Evolutionary conservation across 2,113 vertebrate genomes (phyloP).

Genomic region (Nymphicus hollandicus): DNA sequence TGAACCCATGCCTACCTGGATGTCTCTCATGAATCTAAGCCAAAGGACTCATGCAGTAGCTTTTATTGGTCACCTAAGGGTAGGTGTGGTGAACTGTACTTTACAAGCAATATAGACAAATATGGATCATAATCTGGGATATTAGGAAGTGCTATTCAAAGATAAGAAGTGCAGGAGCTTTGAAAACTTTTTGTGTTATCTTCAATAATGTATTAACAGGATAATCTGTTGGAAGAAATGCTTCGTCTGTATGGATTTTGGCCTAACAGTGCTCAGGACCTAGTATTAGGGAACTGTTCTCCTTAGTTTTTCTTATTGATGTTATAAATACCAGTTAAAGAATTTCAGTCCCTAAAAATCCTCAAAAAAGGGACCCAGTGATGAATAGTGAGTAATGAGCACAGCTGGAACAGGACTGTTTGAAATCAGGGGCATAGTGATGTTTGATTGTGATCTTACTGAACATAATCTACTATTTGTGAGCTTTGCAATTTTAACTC

Average conservation of each 20-base stretch:
- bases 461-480: conserved; percentile 34
- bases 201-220: not conserved
- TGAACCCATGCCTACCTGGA: not conserved
- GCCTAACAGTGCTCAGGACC: not conserved
- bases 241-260: not conserved
- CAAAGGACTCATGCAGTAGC: not conserved
- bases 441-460: conserved; percentile 54
- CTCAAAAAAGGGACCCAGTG: not conserved
- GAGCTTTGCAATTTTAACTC: conserved; percentile 20
- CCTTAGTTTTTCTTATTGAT: not conserved
- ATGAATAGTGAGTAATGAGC: conserved; percentile 54
- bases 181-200: not conserved
- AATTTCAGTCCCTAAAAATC: not conserved
- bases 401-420: conserved; percentile 13
- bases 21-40: not conserved
- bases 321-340: not conserved
- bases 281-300: not conserved
- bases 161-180: not conserved
- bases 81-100: not conserved
- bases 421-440: conserved; percentile 32
- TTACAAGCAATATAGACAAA: not conserved
- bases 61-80: not conserved
- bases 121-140: not conserved
- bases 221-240: conserved; percentile 1
- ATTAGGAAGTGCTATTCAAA: not conserved